Percentiles rank a stretch among this genome's conserved stretches.
These are phyloP conservation scores for Raphicerus campestris DNA, from an alignment of 2,113 vertebrate species.

Conservation along the genomic window DNA sequence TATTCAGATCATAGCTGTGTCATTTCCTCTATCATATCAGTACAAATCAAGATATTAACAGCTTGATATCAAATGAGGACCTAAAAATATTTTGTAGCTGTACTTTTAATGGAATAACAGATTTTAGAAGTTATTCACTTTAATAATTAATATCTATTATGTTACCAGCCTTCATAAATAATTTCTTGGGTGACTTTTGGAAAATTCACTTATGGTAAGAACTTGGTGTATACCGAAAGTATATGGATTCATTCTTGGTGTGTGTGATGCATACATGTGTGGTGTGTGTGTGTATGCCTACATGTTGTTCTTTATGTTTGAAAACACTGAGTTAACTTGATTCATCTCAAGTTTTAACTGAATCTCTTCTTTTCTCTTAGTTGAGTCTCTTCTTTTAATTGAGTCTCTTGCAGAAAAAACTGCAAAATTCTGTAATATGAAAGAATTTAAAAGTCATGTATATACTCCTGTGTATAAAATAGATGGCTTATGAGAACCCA, in stretches of 20 bases:
- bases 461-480: not conserved
- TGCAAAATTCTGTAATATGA: not conserved
- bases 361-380: not conserved
- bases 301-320: not conserved
- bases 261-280: not conserved
- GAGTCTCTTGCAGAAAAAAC: not conserved
- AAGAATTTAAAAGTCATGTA: not conserved
- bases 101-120: not conserved
- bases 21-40: not conserved
- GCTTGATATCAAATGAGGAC: not conserved
- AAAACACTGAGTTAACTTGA: not conserved
- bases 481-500: not conserved
- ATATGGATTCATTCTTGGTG: not conserved
- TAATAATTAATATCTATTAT: not conserved
- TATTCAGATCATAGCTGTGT: not conserved
- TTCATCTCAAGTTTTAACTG: not conserved
- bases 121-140: not conserved
- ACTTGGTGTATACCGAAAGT: not conserved
- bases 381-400: not conserved
- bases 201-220: not conserved
- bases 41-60: not conserved
- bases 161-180: not conserved
- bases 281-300: too few relatives aligned
- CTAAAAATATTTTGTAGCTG: not conserved
- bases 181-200: not conserved